A percentile compares a stretch with the other conserved stretches of the same genome.
These are phyloP conservation scores for Micromys minutus DNA, from an alignment of 2,113 vertebrate species.

Conservation along the genomic window DNA sequence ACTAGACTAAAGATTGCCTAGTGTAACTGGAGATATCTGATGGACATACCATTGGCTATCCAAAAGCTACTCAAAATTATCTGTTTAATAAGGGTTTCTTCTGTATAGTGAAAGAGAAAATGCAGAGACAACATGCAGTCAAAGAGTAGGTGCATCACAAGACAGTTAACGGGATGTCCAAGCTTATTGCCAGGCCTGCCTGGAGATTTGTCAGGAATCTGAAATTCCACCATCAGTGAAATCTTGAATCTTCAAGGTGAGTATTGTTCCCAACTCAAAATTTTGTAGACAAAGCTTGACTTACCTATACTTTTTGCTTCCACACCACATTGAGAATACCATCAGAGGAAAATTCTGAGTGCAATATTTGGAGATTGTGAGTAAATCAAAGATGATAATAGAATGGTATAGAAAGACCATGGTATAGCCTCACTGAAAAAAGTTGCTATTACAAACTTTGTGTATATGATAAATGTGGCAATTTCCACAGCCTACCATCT, in stretches of 20 bases:
- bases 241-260: neutral
- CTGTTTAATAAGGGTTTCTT: neutral
- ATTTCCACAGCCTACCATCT: conserved; percentile 92
- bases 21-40: too few species aligned
- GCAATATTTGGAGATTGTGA: too few species aligned
- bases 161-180: too few species aligned
- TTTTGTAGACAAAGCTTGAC: neutral
- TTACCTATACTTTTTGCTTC: neutral
- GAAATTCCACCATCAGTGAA: neutral
- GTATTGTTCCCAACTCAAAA: neutral
- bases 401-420: conserved; percentile 99
- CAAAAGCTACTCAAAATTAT: too few species aligned
- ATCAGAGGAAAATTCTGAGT: too few species aligned
- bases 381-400: conserved; percentile 81
- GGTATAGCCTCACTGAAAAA: conserved; percentile 99
- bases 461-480: conserved; percentile 95
- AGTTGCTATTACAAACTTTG: conserved; percentile 94
- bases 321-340: too few species aligned
- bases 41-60: too few species aligned
- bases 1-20: neutral
- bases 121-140: neutral
- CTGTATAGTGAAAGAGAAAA: neutral
- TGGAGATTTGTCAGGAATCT: neutral
- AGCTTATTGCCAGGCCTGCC: too few species aligned
- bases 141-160: neutral